These are phyloP conservation scores for Peromyscus attwateri DNA, from an alignment of 2,797 vertebrate genomes.

Conservation along the genomic window DNA sequence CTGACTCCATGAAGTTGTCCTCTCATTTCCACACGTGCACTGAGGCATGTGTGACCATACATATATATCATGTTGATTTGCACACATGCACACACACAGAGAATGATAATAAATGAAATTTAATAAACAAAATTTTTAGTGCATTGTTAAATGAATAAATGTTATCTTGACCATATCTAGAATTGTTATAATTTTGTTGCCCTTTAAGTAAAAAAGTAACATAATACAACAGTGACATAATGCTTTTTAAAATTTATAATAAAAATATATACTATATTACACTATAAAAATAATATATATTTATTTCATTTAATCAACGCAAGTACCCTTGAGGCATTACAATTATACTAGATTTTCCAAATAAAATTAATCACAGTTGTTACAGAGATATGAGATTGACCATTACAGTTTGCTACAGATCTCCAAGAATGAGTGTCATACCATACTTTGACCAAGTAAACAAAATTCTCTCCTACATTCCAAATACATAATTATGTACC, in stretches of 20 bases:
- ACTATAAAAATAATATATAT: not conserved
- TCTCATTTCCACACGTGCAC: not conserved
- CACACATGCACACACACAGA: not conserved
- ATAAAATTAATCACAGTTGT: not conserved
- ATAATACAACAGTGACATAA: not conserved
- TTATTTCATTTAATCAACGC: not conserved
- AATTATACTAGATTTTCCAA: not conserved
- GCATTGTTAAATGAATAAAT: slow-evolving; percentile 15
- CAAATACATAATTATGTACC: not conserved
- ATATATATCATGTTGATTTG: not conserved
- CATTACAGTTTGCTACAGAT: not conserved
- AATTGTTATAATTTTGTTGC: not conserved
- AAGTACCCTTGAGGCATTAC: not conserved
- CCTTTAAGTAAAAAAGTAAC: not conserved
- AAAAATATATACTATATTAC: not conserved
- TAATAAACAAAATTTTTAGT: not conserved
- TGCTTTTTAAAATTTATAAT: not conserved
- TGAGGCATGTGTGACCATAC: not conserved
- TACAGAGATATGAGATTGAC: not conserved
- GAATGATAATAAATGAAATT: not conserved
- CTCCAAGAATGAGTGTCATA: not conserved
- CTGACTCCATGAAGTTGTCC: fast-evolving
- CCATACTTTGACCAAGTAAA: not conserved
- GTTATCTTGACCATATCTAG: not conserved
- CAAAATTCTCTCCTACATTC: not conserved